Conservation (phyloP, 2,888 invertebrate genomes). For the Leucoptera coffeella region DNA sequence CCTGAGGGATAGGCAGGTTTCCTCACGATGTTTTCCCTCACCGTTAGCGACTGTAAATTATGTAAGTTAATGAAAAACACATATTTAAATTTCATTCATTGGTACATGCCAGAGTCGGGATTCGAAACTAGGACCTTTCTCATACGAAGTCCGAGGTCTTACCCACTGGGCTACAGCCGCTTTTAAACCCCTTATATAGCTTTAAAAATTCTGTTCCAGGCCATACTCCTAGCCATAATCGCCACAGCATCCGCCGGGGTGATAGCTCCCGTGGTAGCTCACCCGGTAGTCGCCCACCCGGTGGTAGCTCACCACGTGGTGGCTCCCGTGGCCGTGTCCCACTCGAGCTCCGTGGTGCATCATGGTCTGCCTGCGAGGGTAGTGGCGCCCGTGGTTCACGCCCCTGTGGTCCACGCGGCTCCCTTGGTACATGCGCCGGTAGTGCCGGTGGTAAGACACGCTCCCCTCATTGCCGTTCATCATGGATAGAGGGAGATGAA, state of each 20-base stretch:
- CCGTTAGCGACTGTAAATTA: no score
- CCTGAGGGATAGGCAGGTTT: no score
- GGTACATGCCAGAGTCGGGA: no score
- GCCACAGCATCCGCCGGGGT: conserved; percentile 27
- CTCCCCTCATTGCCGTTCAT: conserved; percentile 26
- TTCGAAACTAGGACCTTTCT: no score
- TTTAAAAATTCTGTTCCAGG: conserved; percentile 17
- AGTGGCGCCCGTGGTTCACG: conserved; percentile 15
- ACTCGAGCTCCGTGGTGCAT: conserved; percentile 18
- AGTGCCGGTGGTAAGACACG: conserved; percentile 21
- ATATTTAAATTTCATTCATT: no score
- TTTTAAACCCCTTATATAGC: no score
- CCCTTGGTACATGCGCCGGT: conserved; percentile 11
- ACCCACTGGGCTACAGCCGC: no score
- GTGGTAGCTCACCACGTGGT: conserved; percentile 15
- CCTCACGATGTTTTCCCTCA: no score
- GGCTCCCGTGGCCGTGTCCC: conserved; percentile 16
- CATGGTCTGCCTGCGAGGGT: conserved; percentile 12
- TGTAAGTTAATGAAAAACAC: no score
- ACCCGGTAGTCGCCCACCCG: conserved; percentile 17
- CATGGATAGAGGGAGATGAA: no score
- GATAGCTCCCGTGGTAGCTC: conserved; percentile 21
- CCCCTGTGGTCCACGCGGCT: conserved; percentile 14
- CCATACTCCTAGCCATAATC: conserved; percentile 28
- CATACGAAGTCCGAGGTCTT: no score